A percentile compares a stretch with the other conserved stretches of the same genome.
Conservation (phyloP, 2,888 invertebrate species). For the Drosophila mulleri region DNA sequence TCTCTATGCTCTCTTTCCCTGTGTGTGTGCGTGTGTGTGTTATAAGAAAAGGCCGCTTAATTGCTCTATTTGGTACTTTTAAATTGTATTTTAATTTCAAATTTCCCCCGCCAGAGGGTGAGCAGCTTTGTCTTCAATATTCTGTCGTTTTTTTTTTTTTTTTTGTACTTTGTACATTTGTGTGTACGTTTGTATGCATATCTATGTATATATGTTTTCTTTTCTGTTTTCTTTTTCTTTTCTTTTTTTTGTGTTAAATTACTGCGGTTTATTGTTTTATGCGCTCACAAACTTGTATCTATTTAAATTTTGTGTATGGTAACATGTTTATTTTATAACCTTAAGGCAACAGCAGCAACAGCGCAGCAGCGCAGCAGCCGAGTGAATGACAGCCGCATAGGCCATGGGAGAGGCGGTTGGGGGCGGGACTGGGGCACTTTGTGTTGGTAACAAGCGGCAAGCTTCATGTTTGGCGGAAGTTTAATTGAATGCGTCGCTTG, state of each 20-base stretch:
- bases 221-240: not conserved
- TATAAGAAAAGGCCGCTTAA: constrained; percentile 64
- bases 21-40: constrained; percentile 2
- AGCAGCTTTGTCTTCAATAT: constrained; percentile 34
- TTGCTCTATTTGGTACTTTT: constrained; percentile 79
- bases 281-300: constrained; percentile 81
- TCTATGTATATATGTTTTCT: not conserved
- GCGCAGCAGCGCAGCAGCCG: constrained; percentile 12
- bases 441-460: constrained; percentile 54
- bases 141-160: constrained; percentile 23
- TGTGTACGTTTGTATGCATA: constrained; percentile 2
- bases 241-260: constrained; percentile 55
- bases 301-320: constrained; percentile 83
- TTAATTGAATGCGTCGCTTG: constrained; percentile 79
- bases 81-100: constrained; percentile 81
- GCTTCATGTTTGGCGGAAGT: constrained; percentile 80
- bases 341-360: constrained; percentile 57
- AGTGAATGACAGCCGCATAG: constrained; percentile 31
- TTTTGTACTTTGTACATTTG: not conserved
- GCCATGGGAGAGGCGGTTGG: constrained; percentile 1
- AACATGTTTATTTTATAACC: constrained; percentile 84
- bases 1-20: not conserved
- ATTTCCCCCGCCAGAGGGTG: constrained; percentile 34
- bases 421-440: not conserved
- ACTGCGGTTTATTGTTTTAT: constrained; percentile 80